Evolutionary conservation across 2,113 vertebrate genomes (phyloP), one percentile per base, ranked within the genome.

Genomic region (Cnemophilus loriae): DNA sequence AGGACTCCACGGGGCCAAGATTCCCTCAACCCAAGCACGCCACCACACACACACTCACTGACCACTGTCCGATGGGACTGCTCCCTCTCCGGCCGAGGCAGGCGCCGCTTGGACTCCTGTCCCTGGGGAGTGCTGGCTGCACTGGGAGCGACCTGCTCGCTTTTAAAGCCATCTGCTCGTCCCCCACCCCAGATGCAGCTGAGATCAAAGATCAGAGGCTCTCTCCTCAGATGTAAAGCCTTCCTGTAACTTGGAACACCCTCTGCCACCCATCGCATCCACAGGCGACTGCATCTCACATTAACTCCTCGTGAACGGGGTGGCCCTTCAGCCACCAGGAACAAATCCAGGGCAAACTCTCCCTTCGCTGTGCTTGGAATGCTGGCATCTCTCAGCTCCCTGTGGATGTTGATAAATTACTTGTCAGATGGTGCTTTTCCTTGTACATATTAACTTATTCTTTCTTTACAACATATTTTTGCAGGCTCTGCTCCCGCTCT

Each of bases 391-490:
- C 79, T 42, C 50, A 37, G 30, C 49, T 68, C 17, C 61, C 57
- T 50, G 21, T 17, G n/a, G 20, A 44, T 79, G 74, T 46, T 77
- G 71, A 93, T 93, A 42, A 90, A 87, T 95, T 70, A 96, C 94
- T 93, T 46, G 65, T 89, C 82, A 94, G 84, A 21, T 56, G 32
- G 33, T 1, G 0, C 13, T 71, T 73, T 56, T 65, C 57, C 67
- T 74, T 79, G 28, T 73, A 96, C 69, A 55, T 44, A 96, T 95
- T 95, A 96, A 95, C 95, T 85, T 68, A 56, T 15, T 79, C 12
- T 83, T 49, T 50, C 52, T 69, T 37, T 41, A 32, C 1, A 2
- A 12, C 6, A 16, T 4, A 0, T 84, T 83, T 94, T 81, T 91
- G 33, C 67, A 85, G 46, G 67, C 53, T 87, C 61, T 65, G 49